Base-by-base conservation (phyloP, 2,888 invertebrate species). In the Cephus rjabovi region DNA sequence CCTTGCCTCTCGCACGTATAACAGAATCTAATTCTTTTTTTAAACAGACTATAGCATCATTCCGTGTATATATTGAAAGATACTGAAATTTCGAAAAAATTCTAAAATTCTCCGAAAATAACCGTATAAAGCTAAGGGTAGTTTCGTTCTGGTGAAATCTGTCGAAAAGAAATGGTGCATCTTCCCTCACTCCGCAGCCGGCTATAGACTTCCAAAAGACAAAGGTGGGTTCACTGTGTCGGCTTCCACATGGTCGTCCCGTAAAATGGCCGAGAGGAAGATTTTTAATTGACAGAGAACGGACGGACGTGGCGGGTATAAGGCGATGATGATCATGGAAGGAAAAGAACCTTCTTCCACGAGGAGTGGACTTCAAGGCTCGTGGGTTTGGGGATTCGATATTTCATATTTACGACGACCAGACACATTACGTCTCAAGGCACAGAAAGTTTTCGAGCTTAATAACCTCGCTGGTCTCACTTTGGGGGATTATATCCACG, bases 381-480 rank as follows among this genome's bases (percentile, higher is more conserved):
- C 15, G 56, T 56, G 56, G 56, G 71, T 78, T 78, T 73, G 73
- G 34, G 73, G 70, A 56, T 89, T 90, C 89, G 88, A 90, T 91
- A 91, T 91, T 91, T 91, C 89, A 91, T 90, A 90, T 90, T 91
- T 91, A 91, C 89, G 91, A 91, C 87, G 90, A 88, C 88, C 87
- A 85, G 86, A 85, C 84, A 84, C 83, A 84, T 85, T 87, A 86
- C 86, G 86, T 84, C 79, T 82, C 77, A 68, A 76, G 70, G 76
- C 80, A 31, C 23, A 34, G 75, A n/a, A 69, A 69, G 56, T 74
- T 68, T 56, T 74, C 69, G 69, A 56, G 56, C 73, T 80, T 79
- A 73, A 90, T 90, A 90, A 90, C 87, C 87, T 84, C 86, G 82
- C 79, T 79, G 75, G 56, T 56, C 56, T 56, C 56, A 56, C 56